A percentile compares a stretch with the other conserved stretches of the same genome.
Conservation (phyloP, 2,797 vertebrate genomes). For the Lophotriccus pileatus region DNA sequence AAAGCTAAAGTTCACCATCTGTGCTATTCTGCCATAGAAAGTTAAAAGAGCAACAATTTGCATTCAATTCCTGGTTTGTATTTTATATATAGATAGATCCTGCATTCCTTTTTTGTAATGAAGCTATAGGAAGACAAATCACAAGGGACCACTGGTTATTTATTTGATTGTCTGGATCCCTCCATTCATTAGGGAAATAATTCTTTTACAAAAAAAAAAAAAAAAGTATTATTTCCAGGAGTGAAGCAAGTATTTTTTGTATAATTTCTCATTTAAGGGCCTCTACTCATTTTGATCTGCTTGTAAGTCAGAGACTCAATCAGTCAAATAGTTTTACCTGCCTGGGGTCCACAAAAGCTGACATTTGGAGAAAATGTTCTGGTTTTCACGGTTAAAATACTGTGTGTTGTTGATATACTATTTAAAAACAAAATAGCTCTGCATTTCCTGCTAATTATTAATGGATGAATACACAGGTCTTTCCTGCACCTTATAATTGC, state of each 20-base stretch:
- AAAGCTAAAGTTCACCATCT: not conserved
- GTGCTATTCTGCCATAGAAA: not conserved
- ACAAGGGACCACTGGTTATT: not conserved
- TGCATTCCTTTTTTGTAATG: not conserved
- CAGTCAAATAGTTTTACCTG: not conserved
- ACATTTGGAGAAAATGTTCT: not conserved
- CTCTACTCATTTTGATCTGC: not conserved
- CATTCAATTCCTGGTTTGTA: not conserved
- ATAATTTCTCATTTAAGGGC: not conserved
- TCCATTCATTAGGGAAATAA: not conserved
- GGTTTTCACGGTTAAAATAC: not conserved
- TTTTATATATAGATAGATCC: not conserved
- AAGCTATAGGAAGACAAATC: not conserved
- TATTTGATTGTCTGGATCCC: not conserved
- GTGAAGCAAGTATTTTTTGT: not conserved
- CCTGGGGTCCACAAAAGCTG: not conserved
- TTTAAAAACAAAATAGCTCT: not conserved
- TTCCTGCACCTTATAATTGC: not conserved
- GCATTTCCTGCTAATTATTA: not conserved
- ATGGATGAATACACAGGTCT: not conserved
- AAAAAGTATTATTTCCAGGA: not conserved
- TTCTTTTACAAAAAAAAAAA: not conserved
- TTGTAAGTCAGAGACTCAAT: not conserved
- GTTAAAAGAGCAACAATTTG: not conserved
- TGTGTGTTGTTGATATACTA: not conserved